Evolutionary conservation across 2,797 vertebrate species (phyloP), one percentile per base, ranked within the genome.

Genomic region (Pseudotriccus pelzelni): DNA sequence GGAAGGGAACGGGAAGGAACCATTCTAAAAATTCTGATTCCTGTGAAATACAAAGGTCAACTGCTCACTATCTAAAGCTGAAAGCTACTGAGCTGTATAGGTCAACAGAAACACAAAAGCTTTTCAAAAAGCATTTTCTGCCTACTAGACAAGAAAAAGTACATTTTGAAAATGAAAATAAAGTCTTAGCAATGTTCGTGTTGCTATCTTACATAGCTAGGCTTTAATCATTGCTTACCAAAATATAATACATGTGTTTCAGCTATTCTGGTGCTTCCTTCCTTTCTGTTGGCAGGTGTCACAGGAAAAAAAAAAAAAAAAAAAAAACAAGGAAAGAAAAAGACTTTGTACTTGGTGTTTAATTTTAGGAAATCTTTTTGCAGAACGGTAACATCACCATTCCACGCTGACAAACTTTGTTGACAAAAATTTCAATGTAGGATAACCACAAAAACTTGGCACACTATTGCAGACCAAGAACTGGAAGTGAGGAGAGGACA

Each of bases 401-500:
- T 47, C 37, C 9, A 10, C 1, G 2, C 32, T 66, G 28, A 47
- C 37, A 69, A 77, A 68, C 7, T 62, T 50, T 7, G 56, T 22
- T 80, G 39, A 28, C 25, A 68, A 19, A 28, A 32, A 73, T 72
- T 83, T 58, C 36, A 12, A 2, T 19, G 41, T 8, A 28, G 5
- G 9, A 64, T 50, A 80, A 62, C 28, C n/a, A 83, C 25, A 66
- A 79, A 69, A 86, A 30, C 10, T 58, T 46, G 5, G 46, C 2
- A 3, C 1, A 6, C 3, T 34, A 12, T 53, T 41, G 36, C 2
- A 27, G 62, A 25, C 18, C 0, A 0, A 52, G 55, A 83, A 34
- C 14, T 69, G 19, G 16, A 80, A 72, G 16, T 2, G 8, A 14
- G 41, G 21, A 19, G 34, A 72, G 23, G 49, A n/a, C 17, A 5